Evolutionary conservation across 2,888 invertebrate species (phyloP), one percentile per base, ranked within the genome.

Genomic region (Cartodere bifasciata): DNA sequence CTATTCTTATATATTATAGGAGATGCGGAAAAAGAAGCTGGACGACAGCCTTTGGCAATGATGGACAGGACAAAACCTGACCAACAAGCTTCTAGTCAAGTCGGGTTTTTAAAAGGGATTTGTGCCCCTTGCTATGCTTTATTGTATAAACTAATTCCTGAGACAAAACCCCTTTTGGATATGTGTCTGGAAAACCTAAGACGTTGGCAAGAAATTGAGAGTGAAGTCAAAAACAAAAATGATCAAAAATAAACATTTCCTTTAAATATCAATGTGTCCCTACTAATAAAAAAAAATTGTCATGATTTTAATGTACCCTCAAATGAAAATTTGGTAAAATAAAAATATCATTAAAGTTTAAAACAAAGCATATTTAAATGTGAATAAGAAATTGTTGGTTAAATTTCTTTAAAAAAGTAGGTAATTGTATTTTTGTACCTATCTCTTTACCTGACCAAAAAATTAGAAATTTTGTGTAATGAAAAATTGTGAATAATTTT

Each of bases 51-150:
- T 0, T 76, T 85, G 27, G 71, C 84, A 0, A 85, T 86, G 83
- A 60, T 60, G 60, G 60, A 60, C 34, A 45, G 86, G 34, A 63
- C 67, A 32, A 74, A 77, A 48, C 72, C 77, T 1, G 70, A 82
- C 37, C 73, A 83, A 47, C 75, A 83, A 46, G 77, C 85, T 1
- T 64, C 74, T 3, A 75, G 80, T 38, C 85, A 86, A 71, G 82
- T 85, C 27, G 84, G 82, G 1, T 87, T 87, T 52, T 59, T 87
- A 33, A 74, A 67, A 36, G 79, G 79, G 28, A 85, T 87, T 38
- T 86, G 86, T 54, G 60, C 84, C 23, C 84, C 86, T 0, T 86
- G 86, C 55, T 87, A 86, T 52, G 67, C 67, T 11, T 61, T 83
- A 28, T 61, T 87, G 26, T 57, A 68, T 28, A 60, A 64, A 36